Evolutionary conservation across 2,113 vertebrate genomes (phyloP).

Genomic region (Ailurus styani): DNA sequence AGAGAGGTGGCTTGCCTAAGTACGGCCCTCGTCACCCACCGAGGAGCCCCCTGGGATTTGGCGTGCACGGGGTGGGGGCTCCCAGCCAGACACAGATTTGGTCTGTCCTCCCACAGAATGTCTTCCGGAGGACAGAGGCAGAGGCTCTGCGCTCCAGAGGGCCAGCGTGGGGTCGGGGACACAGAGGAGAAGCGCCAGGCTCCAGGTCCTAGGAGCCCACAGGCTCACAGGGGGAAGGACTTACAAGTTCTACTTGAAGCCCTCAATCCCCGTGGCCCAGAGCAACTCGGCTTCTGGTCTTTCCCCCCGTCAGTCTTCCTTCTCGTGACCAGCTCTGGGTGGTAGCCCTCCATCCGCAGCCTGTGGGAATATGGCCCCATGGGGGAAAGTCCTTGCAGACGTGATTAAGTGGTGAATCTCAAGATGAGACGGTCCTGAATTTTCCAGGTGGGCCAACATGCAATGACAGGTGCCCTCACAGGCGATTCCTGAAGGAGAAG

Average conservation of each 20-base stretch:
- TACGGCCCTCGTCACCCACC: not conserved
- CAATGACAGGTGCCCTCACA: not conserved
- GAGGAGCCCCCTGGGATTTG: not conserved
- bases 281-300: not conserved
- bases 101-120: fast-evolving
- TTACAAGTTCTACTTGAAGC: too few species aligned
- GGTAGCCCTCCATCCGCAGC: not conserved
- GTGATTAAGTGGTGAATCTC: too few species aligned
- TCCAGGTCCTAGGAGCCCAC: not conserved
- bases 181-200: not conserved
- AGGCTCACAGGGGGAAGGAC: not conserved
- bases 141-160: not conserved
- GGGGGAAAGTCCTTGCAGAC: not conserved
- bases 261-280: not conserved
- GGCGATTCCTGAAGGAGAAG: not conserved
- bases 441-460: not conserved
- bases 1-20: not conserved
- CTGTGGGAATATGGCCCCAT: fast-evolving
- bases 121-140: not conserved
- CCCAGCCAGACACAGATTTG: not conserved
- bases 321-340: fast-evolving
- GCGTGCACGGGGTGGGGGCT: fast-evolving
- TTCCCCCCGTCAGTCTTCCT: not conserved
- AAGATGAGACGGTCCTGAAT: too few species aligned
- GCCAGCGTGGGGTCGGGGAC: not conserved